These are phyloP conservation scores for Calyptommatus sinebrachiatus DNA, from an alignment of 2,113 vertebrate genomes.

Conservation along the genomic window DNA sequence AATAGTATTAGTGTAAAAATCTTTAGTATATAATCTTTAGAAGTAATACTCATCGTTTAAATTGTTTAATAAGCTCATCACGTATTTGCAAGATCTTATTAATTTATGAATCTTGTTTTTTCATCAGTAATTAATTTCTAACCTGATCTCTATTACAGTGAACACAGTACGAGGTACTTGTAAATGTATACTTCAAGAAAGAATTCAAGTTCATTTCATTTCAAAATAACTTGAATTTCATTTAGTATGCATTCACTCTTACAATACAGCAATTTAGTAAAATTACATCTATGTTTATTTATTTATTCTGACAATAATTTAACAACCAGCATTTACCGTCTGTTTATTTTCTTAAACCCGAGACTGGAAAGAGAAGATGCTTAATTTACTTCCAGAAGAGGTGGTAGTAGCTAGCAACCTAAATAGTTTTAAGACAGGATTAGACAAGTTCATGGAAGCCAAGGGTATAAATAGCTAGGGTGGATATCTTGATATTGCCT, in stretches of 20 bases:
- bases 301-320: too few relatives aligned
- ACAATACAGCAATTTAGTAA: neutral
- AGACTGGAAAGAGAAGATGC: too few relatives aligned
- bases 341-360: too few relatives aligned
- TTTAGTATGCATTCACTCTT: neutral
- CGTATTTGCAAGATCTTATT: slow-evolving; percentile 36
- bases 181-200: neutral
- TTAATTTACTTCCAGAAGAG: too few relatives aligned
- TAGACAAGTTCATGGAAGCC: too few relatives aligned
- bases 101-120: slow-evolving; percentile 44
- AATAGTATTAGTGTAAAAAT: slow-evolving; percentile 50
- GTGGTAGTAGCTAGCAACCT: too few relatives aligned
- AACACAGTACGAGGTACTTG: slow-evolving; percentile 26
- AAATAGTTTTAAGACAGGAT: too few relatives aligned
- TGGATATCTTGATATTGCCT: too few relatives aligned
- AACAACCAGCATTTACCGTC: neutral
- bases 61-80: slow-evolving; percentile 24
- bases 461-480: too few relatives aligned
- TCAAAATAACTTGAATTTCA: neutral
- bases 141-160: slow-evolving; percentile 43
- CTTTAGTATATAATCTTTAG: slow-evolving; percentile 31
- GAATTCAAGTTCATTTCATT: slow-evolving; percentile 14
- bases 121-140: slow-evolving; percentile 39
- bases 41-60: slow-evolving; percentile 21
- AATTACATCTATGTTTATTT: neutral